Evolutionary conservation across 2,888 invertebrate species (phyloP), one percentile per base, ranked within the genome.

Genomic region (Trissonchulus sp.): DNA sequence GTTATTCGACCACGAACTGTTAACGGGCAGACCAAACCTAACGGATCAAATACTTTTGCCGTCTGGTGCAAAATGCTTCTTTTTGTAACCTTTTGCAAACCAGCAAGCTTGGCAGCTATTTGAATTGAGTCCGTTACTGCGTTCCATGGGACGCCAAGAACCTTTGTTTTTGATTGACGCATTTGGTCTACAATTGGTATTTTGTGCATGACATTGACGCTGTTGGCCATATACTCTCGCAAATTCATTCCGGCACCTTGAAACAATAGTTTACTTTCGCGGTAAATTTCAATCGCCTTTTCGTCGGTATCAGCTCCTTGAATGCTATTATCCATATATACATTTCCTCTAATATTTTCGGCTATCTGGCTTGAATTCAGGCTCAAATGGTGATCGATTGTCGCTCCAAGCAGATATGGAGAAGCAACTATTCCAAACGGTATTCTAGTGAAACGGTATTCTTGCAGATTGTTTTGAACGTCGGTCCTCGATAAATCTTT

Each of bases 361-460:
- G 65, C 8, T 18, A 65, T 8, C 31, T 28, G 8, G 3, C 34
- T 15, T 31, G 30, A 15, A 65, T 28, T 31, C 34, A 31, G 31
- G 31, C 34, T 65, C 33, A 69, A 63, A 60, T 77, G 78, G 15
- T 69, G 35, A 15, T 75, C 63, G 15, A 81, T 76, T 0, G 78
- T 68, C 0, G 71, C 74, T 0, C 68, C 74, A 15, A 80, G 75
- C 23, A 79, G 37, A 63, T 74, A 79, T 0, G 80, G 80, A 15
- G 71, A 68, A 1, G 68, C 60, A 1, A 48, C 73, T 0, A 79
- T 60, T 18, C 80, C 80, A 60, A 80, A 80, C 1, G 79, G 79
- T 0, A 81, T 63, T 3, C 78, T 28, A 0, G 63, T 37, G 76
- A 80, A 81, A 15, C 80, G 75, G 2, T 75, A 74, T 0, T 62